Evolutionary conservation across 2,797 vertebrate species (phyloP).

Genomic region (Anabacerthia variegaticeps): DNA sequence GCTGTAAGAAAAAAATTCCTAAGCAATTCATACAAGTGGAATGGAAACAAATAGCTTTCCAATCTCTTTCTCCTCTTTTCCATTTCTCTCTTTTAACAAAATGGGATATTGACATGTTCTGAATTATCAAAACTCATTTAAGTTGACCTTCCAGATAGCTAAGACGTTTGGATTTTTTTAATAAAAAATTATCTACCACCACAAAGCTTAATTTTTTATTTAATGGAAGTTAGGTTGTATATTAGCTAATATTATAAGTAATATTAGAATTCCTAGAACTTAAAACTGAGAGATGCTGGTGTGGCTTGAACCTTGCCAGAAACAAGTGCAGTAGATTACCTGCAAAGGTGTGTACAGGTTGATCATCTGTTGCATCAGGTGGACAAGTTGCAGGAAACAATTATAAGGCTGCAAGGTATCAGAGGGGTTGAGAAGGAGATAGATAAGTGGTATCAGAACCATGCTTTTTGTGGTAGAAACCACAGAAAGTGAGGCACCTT

Average conservation of each 20-base stretch:
- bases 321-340: not conserved
- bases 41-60: not conserved
- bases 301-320: not conserved
- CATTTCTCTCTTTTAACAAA: not conserved
- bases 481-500: not conserved
- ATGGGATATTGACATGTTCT: not conserved
- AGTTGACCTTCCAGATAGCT: not conserved
- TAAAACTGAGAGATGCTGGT: not conserved
- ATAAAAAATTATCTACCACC: not conserved
- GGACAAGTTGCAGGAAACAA: too few relatives aligned
- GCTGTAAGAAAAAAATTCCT: not conserved
- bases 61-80: not conserved
- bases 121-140: not conserved
- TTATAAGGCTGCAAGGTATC: too few relatives aligned
- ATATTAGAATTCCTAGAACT: not conserved
- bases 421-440: too few relatives aligned
- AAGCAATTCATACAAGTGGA: not conserved
- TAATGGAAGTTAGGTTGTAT: not conserved
- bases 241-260: not conserved
- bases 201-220: not conserved
- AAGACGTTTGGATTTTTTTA: not conserved
- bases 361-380: too few relatives aligned
- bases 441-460: not conserved
- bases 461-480: not conserved
- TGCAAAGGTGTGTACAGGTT: too few relatives aligned